Evolutionary conservation across 2,113 vertebrate species (phyloP).

Genomic region (Caretta caretta): DNA sequence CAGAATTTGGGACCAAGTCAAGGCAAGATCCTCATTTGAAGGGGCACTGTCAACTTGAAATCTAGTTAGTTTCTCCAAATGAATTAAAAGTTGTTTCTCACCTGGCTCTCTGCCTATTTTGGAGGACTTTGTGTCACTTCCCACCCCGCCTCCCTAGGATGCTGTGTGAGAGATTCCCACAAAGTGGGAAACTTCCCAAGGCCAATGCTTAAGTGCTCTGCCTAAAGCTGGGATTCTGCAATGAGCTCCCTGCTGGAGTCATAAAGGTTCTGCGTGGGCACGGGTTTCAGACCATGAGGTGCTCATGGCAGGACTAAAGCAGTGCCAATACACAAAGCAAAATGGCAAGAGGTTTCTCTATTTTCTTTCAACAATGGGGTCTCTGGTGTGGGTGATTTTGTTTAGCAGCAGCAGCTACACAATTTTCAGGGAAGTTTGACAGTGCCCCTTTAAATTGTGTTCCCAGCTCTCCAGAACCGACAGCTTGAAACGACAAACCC

Average conservation of each 20-base stretch:
- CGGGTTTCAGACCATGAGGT: accelerated
- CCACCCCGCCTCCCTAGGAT: not conserved
- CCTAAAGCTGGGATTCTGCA: not conserved
- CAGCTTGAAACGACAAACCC: slow-evolving; percentile 41
- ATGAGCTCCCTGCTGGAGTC: not conserved
- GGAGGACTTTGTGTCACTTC: not conserved
- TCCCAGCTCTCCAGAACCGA: not conserved
- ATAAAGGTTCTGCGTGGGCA: not conserved
- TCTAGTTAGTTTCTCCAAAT: not conserved
- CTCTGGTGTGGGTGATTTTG: not conserved
- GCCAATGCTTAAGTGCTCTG: not conserved
- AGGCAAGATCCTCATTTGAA: not conserved
- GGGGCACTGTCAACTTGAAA: accelerated
- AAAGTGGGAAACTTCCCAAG: not conserved
- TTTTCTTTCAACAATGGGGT: not conserved
- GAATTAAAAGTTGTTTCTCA: accelerated
- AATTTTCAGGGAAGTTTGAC: not conserved
- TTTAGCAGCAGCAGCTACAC: not conserved
- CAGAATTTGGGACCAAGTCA: slow-evolving; percentile 26
- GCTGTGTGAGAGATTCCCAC: not conserved
- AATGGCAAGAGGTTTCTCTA: not conserved
- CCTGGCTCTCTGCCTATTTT: not conserved
- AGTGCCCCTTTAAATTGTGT: not conserved
- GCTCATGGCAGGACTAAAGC: not conserved
- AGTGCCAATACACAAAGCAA: not conserved